These are phyloP conservation scores for Epizoanthus scotinus DNA, from an alignment of 92 coral and sea anemone species.

Conservation along the genomic window DNA sequence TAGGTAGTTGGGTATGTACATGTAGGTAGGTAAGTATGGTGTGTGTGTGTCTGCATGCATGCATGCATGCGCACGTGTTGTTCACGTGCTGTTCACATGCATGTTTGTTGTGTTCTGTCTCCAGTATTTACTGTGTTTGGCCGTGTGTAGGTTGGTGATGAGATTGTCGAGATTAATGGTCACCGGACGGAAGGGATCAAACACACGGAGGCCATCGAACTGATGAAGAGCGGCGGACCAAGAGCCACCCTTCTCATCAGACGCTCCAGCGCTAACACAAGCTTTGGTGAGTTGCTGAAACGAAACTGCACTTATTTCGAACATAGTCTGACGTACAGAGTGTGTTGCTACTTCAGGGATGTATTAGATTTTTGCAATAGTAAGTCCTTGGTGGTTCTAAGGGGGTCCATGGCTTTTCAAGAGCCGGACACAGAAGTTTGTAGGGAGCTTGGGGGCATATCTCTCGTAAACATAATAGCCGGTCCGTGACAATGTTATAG, in stretches of 20 bases:
- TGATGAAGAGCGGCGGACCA: constrained; percentile 77
- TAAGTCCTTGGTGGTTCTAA: too few relatives aligned
- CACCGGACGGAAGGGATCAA: constrained; percentile 74
- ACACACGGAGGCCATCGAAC: constrained; percentile 87
- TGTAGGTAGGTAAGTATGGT: not conserved
- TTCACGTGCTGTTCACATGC: not conserved
- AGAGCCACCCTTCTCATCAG: constrained; percentile 69
- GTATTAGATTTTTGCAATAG: too few relatives aligned
- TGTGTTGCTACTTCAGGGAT: not conserved
- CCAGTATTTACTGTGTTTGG: too few relatives aligned
- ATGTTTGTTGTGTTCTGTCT: too few relatives aligned
- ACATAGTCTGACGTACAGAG: not conserved
- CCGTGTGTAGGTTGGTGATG: constrained; percentile 84
- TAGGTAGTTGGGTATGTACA: not conserved
- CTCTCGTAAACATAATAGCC: too few relatives aligned
- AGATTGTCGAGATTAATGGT: constrained; percentile 87
- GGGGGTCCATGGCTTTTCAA: too few relatives aligned
- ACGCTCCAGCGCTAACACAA: constrained; percentile 57
- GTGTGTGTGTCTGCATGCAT: not conserved
- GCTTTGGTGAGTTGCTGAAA: constrained; percentile 52
- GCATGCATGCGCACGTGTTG: too few relatives aligned
- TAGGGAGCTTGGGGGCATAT: too few relatives aligned
- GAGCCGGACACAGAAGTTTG: too few relatives aligned
- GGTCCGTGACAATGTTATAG: too few relatives aligned
- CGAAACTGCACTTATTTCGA: not conserved